Percentiles rank a stretch among this genome's conserved stretches.
Evolutionary conservation across 2,797 vertebrate species (phyloP).

Genomic region (Heterohyrax brucei): DNA sequence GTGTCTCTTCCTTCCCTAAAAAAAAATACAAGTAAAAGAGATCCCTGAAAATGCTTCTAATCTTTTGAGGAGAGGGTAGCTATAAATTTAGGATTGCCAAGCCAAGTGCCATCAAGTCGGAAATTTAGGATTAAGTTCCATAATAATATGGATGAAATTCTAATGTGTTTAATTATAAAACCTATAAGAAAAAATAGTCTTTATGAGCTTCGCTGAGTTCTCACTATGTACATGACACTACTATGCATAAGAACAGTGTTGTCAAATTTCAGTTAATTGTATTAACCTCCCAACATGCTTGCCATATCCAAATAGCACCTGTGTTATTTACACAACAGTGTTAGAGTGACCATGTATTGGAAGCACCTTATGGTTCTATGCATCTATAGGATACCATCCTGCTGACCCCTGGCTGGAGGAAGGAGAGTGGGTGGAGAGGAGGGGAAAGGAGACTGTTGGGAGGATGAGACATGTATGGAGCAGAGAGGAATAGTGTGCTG

Average conservation of each 20-base stretch:
- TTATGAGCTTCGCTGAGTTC: neutral
- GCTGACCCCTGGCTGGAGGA: too few species aligned
- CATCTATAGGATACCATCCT: too few species aligned
- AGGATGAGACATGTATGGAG: too few species aligned
- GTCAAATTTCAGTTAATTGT: slow-evolving; percentile 24
- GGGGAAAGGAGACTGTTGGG: too few species aligned
- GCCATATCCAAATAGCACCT: neutral
- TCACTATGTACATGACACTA: neutral
- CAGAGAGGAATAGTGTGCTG: too few species aligned
- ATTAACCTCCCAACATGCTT: neutral
- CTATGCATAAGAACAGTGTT: neutral
- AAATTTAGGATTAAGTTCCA: neutral
- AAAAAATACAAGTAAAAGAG: slow-evolving; percentile 4
- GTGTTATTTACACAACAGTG: neutral
- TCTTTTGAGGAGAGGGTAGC: neutral
- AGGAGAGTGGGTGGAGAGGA: too few species aligned
- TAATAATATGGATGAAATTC: neutral
- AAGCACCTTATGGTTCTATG: too few species aligned
- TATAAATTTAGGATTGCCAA: neutral
- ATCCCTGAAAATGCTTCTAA: neutral
- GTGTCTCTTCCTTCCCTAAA: neutral
- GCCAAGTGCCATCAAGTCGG: too few species aligned
- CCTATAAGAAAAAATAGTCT: neutral
- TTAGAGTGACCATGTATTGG: neutral
- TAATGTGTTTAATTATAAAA: neutral